Base-by-base conservation (phyloP, 2,888 invertebrate species). In the Quadroppia sp. region DNA sequence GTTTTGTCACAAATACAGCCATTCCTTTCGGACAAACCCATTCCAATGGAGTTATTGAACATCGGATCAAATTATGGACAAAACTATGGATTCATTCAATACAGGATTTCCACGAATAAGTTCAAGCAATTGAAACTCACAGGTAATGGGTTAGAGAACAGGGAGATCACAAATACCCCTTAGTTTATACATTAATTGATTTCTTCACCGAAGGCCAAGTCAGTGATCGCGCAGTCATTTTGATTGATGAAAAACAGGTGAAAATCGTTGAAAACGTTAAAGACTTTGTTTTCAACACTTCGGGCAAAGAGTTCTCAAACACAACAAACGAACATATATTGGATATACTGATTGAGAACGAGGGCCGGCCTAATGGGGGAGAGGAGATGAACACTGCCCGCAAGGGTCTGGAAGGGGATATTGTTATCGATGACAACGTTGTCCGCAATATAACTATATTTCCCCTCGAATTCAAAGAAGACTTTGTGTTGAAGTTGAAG, bases 61-160 rank as follows among this genome's bases (percentile, higher is more conserved):
- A 48, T 48, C 48, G 48, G 48, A 48, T n/a, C 48, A n/a, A 48
- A 48, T 48, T 48, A n/a, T 48, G 48, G 48, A n/a, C 48, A 48
- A 9, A n/a, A 11, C 13, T 48, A 20, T n/a, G 48, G 48, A 6
- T 48, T 48, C 20, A 48, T n/a, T 48, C 20, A 20, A 2, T 48
- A 48, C 9, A 9, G 48, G 6, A n/a, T n/a, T n/a, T 48, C 20
- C 20, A 48, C 48, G 4, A 4, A 48, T 9, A 48, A 48, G 9
- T 48, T 48, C 48, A 48, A 48, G 9, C n/a, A 48, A 4, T 48
- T 48, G 20, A 48, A 48, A 11, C 2, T 48, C 20, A 48, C n/a
- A 2, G 48, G 48, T 48, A 48, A n/a, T 6, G 13, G 1, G 4
- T 40, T 3, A 3, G 13, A 2, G 13, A 6, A 20, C 2, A 48